Percentiles rank a stretch among this genome's conserved stretches.
Evolutionary conservation across 2,888 invertebrate genomes (phyloP).

Genomic region (Folsomia candida): DNA sequence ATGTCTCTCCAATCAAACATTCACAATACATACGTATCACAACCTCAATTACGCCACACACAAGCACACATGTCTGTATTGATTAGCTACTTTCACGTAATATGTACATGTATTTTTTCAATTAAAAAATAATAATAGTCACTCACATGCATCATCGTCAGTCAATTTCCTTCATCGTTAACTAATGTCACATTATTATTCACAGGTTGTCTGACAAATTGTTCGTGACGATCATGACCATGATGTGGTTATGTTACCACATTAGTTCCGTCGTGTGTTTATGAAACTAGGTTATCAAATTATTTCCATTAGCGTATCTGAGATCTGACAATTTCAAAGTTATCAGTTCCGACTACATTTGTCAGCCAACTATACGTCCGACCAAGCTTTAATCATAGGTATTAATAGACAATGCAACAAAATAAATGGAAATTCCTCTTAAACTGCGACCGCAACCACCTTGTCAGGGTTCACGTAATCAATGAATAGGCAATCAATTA

Average conservation of each 20-base stretch:
- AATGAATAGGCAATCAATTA: slow-evolving; percentile 14
- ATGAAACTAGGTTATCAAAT: slow-evolving; percentile 9
- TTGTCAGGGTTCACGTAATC: slow-evolving; percentile 3
- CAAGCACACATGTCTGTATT: too few relatives aligned
- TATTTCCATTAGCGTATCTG: background rate
- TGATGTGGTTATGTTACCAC: background rate
- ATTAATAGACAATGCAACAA: background rate
- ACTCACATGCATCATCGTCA: too few relatives aligned
- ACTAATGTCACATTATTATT: too few relatives aligned
- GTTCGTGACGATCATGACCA: too few relatives aligned
- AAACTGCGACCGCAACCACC: background rate
- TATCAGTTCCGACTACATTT: background rate
- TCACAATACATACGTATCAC: too few relatives aligned
- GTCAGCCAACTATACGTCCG: background rate
- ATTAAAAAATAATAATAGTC: too few relatives aligned
- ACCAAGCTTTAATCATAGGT: background rate
- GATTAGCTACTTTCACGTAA: too few relatives aligned
- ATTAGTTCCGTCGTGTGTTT: background rate
- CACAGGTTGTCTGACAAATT: too few relatives aligned
- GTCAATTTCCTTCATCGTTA: too few relatives aligned
- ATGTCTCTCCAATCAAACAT: too few relatives aligned
- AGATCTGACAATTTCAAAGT: background rate
- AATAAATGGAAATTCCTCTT: background rate
- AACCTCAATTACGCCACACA: too few relatives aligned
- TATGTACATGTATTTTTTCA: too few relatives aligned